phyloP scores from a whole-genome alignment of 35 echinoderm and acorn worm genomes.

The Apostichopus japonicus region DNA sequence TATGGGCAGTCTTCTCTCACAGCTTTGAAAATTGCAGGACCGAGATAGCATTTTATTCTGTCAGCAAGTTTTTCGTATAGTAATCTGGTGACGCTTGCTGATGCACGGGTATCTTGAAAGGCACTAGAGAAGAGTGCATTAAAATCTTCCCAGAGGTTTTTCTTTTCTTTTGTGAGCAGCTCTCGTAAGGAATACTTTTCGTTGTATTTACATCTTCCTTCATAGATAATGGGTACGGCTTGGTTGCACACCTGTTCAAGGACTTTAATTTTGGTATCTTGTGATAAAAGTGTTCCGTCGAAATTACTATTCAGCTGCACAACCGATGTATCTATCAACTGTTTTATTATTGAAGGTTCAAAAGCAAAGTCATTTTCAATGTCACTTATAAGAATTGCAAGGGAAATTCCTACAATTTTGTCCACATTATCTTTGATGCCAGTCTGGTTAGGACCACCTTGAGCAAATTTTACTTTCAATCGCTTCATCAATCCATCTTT shows the following conservation, averaged over 20 bases:
- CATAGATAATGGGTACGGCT: constrained; percentile 26
- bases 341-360: constrained; percentile 34
- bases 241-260: constrained; percentile 7
- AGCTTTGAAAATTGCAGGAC: constrained; percentile 15
- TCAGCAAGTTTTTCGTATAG: constrained; percentile 42
- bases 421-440: neutral
- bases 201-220: constrained; percentile 19
- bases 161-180: constrained; percentile 25
- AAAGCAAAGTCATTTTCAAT: constrained; percentile 31
- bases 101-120: constrained; percentile 36
- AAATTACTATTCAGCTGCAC: neutral
- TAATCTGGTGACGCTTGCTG: neutral
- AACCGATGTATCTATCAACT: constrained; percentile 8
- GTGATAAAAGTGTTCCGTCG: neutral
- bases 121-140: neutral
- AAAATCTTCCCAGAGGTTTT: constrained; percentile 43
- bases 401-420: neutral
- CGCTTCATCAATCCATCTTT: neutral
- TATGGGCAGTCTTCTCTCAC: constrained; percentile 13
- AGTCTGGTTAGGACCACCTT: neutral
- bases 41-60: neutral
- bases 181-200: neutral
- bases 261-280: neutral
- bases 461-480: too few relatives aligned
- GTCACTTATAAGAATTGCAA: neutral